phyloP scores from a whole-genome alignment of 2,888 invertebrate genomes.

The Homarus gammarus region DNA sequence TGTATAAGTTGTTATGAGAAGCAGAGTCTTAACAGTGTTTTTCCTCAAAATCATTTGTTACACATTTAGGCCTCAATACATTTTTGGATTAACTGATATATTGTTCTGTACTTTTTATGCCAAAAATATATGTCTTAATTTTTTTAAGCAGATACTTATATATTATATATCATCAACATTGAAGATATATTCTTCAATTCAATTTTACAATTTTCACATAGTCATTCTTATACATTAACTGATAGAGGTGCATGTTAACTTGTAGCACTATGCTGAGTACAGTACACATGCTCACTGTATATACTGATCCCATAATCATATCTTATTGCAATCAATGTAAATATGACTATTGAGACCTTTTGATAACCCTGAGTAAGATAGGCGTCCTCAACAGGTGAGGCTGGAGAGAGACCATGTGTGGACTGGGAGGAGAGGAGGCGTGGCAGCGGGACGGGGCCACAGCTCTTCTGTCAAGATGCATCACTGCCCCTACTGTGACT shows the following conservation, averaged over 20 bases:
- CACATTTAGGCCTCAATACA: no score
- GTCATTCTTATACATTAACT: neutral
- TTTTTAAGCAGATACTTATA: no score
- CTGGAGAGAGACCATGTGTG: slow-evolving; percentile 37
- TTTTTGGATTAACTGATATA: no score
- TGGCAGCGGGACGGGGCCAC: slow-evolving; percentile 7
- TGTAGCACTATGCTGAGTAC: neutral
- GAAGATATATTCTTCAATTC: neutral
- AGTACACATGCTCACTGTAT: neutral
- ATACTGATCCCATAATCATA: neutral
- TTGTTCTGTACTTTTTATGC: no score
- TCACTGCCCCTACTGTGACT: slow-evolving; percentile 65
- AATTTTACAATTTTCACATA: neutral
- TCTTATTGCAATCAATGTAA: neutral
- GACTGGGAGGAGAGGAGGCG: slow-evolving; percentile 33
- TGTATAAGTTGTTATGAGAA: no score
- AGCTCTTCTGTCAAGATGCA: slow-evolving; percentile 39
- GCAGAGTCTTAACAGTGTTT: no score
- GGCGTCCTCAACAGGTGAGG: slow-evolving; percentile 63
- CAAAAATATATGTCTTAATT: no score
- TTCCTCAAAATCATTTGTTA: no score
- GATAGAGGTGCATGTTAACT: neutral
- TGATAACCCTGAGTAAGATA: slow-evolving; percentile 53
- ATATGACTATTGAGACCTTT: neutral
- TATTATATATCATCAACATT: neutral